Percentiles rank a stretch among this genome's conserved stretches.
Conservation (phyloP, 2,888 invertebrate species). For the Busseola fusca region DNA sequence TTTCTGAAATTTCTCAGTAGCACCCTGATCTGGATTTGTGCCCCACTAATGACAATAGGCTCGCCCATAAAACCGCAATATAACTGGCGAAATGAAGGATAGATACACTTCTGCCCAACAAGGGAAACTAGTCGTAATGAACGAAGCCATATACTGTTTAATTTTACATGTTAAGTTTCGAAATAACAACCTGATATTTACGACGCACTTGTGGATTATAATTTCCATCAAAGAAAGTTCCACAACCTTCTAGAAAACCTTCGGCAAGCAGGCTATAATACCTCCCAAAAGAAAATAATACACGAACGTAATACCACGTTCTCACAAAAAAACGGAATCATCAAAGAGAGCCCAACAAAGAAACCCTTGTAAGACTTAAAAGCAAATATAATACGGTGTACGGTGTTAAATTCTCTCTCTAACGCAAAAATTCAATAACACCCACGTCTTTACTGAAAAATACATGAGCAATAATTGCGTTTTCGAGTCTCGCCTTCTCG, state of each 20-base stretch:
- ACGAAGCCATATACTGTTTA: no score
- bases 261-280: constrained; percentile 8
- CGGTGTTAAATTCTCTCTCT: constrained; percentile 48
- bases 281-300: constrained; percentile 4
- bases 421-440: constrained; percentile 59
- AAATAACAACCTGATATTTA: neutral
- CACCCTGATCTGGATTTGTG: no score
- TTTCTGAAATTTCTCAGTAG: neutral
- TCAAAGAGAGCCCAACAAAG: constrained; percentile 36
- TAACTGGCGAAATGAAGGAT: no score
- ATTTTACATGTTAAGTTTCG: neutral
- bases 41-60: no score
- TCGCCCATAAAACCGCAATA: no score
- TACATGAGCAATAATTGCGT: constrained; percentile 63
- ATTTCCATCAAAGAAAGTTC: neutral
- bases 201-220: neutral
- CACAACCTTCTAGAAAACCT: neutral
- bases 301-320: constrained; percentile 14
- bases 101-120: no score
- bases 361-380: constrained; percentile 28
- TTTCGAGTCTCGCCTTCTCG: constrained; percentile 48
- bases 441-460: constrained; percentile 59
- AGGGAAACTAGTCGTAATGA: no score
- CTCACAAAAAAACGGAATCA: constrained; percentile 17
- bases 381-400: constrained; percentile 53